Base-by-base conservation (phyloP, 1,140 invertebrate species). In the Antheraea pernyi region DNA sequence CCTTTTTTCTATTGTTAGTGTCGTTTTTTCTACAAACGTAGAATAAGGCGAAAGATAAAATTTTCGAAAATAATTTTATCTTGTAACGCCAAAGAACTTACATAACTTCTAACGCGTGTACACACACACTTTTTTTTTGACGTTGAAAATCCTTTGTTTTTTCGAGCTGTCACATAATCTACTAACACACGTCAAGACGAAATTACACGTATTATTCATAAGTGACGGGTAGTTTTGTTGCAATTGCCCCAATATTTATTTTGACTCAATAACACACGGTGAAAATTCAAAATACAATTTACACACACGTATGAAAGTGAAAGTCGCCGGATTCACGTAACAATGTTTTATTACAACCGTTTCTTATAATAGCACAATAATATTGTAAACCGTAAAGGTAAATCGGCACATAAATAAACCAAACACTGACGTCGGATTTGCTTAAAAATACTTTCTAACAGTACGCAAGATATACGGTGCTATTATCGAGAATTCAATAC, bases 401-500 rank as follows among this genome's bases (percentile, higher is more conserved):
- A 63, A 58, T 30, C 63, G 67, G 65, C 59, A 73, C 65, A 70
- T 74, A 70, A 74, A 75, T 75, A 71, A 61, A 60, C 46, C 37
- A 67, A 67, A 68, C 37, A 68, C 22, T 30, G 65, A 53, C 69
- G 59, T 48, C n/a, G 68, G 61, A 67, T 71, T 78, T 63, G 48
- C 61, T 75, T 59, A 75, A 71, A 79, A 81, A 81, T 81, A 82
- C 78, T 84, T 86, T 84, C 81, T 78, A 84, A 84, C 76, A 84
- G 80, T 76, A 79, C 71, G 68, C 65, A 68, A 79, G 75, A 79
- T 73, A 72, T 70, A 76, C 66, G 65, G 63, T 1, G 65, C 65
- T 72, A 81, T 79, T 79, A 78, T 78, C 36, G 77, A 77, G 69
- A 67, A 71, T 74, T 72, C 65, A 75, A 77, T 76, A 63, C 75